A percentile compares a stretch with the other conserved stretches of the same genome.
phyloP scores from a whole-genome alignment of 1,140 invertebrate genomes.

The Drosophila pallidifrons region DNA sequence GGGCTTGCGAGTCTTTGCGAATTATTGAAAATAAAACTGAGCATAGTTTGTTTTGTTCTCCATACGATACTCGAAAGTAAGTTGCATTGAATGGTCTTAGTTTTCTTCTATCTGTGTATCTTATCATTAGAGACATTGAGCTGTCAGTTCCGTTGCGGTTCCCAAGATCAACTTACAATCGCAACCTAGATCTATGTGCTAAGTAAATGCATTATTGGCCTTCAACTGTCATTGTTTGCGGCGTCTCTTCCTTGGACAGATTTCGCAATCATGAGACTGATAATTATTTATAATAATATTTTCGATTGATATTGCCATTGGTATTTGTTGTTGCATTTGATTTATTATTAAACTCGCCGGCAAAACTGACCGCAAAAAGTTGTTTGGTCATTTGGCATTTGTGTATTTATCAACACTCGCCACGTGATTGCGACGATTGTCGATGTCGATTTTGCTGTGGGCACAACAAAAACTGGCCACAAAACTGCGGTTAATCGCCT shows the following conservation, averaged over 20 bases:
- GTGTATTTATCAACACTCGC: slow-evolving; percentile 23
- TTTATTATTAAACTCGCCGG: slow-evolving; percentile 11
- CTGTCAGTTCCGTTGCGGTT: slow-evolving; percentile 8
- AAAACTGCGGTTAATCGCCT: slow-evolving; percentile 60
- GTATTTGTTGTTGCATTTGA: background rate
- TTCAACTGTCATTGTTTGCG: slow-evolving; percentile 2
- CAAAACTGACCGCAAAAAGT: slow-evolving; percentile 31
- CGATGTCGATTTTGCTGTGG: slow-evolving; percentile 3
- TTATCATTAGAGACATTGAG: slow-evolving; percentile 36
- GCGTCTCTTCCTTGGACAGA: background rate
- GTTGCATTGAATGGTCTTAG: slow-evolving; percentile 13
- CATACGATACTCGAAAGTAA: background rate
- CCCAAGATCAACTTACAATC: background rate
- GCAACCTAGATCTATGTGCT: slow-evolving; percentile 8
- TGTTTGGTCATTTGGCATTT: slow-evolving; percentile 25
- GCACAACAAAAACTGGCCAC: slow-evolving; percentile 23
- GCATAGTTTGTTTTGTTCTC: slow-evolving; percentile 6
- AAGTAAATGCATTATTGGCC: background rate
- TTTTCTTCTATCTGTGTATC: slow-evolving; percentile 36
- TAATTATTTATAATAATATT: slow-evolving; percentile 15
- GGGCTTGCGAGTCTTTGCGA: slow-evolving; percentile 20
- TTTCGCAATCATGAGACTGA: slow-evolving; percentile 8
- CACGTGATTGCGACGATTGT: slow-evolving; percentile 26
- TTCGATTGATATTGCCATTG: background rate
- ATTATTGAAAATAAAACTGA: slow-evolving; percentile 26